Base-by-base conservation (phyloP, 2,888 invertebrate genomes). In the Bugulina stolonifera region DNA sequence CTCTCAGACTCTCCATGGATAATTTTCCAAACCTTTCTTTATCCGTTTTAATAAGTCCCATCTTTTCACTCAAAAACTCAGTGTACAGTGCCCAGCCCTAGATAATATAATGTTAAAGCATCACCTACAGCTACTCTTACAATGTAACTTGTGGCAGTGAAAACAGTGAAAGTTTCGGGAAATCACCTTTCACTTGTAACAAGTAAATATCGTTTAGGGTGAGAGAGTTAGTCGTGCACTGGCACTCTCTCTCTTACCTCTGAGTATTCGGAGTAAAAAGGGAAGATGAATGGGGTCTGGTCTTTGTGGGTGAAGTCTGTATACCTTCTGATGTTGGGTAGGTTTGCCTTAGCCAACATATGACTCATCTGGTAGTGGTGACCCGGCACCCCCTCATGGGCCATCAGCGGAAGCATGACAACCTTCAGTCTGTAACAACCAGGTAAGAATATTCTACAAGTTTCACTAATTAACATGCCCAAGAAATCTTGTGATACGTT, bases 11-110 rank as follows among this genome's bases (percentile, higher is more conserved):
- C 72, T 81, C 81, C 1, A 76, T 77, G 25, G 78, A 77, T 27
- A 73, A 69, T 25, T 73, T 72, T 2, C 76, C 76, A 54, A 72
- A 74, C 43, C 43, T 72, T 64, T 29, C n/a, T 55, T 27, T 70
- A 25, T 29, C 34, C n/a, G 64, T 64, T 22, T 27, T 64, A 14
- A 64, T 29, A 1, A 85, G 74, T 3, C 80, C 80, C 74, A 82
- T 76, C 73, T 84, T 83, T 57, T 82, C 79, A 1, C 84, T 84
- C 1, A 84, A 77, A 58, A 74, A 79, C 74, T 84, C 84, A 22
- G 80, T 76, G 74, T 85, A 81, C 35, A 80, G 72, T 2, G 78
- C 81, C 81, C 81, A 81, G 10, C 88, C 86, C 90, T 89, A 34
- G 3, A 32, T 5, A 14, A 43, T 5, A 43, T 10, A 43, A 10